Conservation (phyloP, 2,888 invertebrate genomes). For the Agonum fuliginosum region DNA sequence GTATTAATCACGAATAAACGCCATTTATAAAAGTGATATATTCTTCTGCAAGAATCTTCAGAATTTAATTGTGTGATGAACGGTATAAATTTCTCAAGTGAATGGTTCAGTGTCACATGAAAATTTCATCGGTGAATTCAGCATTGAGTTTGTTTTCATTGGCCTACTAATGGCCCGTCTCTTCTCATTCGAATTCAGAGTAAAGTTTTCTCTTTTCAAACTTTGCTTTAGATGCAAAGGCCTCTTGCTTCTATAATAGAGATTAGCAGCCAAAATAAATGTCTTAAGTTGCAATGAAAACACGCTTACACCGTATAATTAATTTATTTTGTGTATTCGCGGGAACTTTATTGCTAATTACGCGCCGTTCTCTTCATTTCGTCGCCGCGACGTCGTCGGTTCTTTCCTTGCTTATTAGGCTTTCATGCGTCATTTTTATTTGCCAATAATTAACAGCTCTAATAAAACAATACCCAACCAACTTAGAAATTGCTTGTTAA, state of each 20-base stretch:
- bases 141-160: background rate
- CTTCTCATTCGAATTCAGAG: no score
- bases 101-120: slow-evolving; percentile 2
- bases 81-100: background rate
- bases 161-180: slow-evolving; percentile 2
- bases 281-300: slow-evolving; percentile 2
- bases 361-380: background rate
- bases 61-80: background rate
- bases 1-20: no score
- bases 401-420: background rate
- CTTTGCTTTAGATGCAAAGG: background rate
- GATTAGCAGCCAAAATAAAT: background rate
- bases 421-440: background rate
- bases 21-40: no score
- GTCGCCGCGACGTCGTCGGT: background rate
- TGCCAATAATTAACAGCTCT: no score
- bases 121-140: background rate
- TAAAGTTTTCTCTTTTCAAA: background rate
- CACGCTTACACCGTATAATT: background rate
- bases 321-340: background rate
- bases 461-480: no score
- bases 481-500: no score
- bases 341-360: background rate
- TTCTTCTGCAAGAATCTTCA: no score
- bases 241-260: background rate